A percentile compares a stretch with the other conserved stretches of the same genome.
phyloP scores from a whole-genome alignment of 2,888 invertebrate genomes.

The Plutella xylostella region DNA sequence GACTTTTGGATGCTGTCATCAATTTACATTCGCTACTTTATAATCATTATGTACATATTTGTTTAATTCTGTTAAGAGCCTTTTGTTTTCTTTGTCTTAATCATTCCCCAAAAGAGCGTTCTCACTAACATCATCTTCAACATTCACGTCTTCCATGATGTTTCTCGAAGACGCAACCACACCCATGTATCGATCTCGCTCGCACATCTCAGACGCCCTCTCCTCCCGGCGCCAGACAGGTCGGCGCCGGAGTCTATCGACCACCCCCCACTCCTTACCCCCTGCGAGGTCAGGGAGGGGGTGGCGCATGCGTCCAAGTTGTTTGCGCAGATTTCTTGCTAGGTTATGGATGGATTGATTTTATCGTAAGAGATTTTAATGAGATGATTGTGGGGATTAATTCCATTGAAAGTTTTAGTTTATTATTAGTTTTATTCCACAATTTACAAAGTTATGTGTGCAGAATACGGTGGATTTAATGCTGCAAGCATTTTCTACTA shows the following conservation, averaged over 20 bases:
- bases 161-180: slow-evolving; percentile 15
- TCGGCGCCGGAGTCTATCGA: slow-evolving; percentile 63
- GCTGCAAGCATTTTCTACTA: too few species aligned
- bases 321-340: slow-evolving; percentile 37
- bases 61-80: too few species aligned
- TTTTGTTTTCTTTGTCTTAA: not conserved
- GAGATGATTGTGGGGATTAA: not conserved
- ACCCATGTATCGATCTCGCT: slow-evolving; percentile 13
- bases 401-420: not conserved
- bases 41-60: not conserved
- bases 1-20: too few species aligned
- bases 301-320: slow-evolving; percentile 41
- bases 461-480: too few species aligned
- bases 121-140: too few species aligned
- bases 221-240: slow-evolving; percentile 45
- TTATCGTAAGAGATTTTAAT: not conserved
- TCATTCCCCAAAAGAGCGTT: too few species aligned
- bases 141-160: not conserved
- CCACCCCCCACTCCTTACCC: slow-evolving; percentile 22
- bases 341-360: slow-evolving; percentile 32
- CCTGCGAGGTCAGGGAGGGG: slow-evolving; percentile 16
- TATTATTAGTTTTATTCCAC: too few species aligned
- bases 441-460: too few species aligned
- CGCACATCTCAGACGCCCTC: too few species aligned
- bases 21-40: not conserved